Evolutionary conservation across 1,140 invertebrate species (phyloP).

Genomic region (Brachionus manjavacas): DNA sequence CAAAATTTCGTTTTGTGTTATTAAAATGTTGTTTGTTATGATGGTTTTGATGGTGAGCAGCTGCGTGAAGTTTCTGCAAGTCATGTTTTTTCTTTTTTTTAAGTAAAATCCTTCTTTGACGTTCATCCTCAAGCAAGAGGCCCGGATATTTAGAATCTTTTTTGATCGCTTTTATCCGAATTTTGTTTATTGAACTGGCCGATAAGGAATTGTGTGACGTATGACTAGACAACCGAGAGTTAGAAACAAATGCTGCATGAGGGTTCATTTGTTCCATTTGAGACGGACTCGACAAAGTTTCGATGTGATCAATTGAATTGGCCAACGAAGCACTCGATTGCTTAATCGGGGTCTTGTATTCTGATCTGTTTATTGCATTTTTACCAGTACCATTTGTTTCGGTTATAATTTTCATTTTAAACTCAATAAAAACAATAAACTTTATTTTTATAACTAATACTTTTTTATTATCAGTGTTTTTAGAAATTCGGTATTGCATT

Average conservation of each 20-base stretch:
- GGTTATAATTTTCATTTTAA: neutral
- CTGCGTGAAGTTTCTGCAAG: neutral
- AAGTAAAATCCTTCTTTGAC: neutral
- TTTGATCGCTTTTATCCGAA: neutral
- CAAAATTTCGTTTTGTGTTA: neutral
- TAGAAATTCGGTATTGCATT: neutral
- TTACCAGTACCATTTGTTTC: neutral
- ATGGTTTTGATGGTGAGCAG: neutral
- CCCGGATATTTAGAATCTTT: neutral
- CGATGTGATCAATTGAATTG: slow-evolving; percentile 14
- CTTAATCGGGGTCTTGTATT: neutral
- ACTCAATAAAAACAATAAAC: neutral
- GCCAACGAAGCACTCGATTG: neutral
- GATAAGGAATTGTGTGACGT: slow-evolving; percentile 16
- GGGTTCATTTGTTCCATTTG: neutral
- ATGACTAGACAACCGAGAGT: neutral
- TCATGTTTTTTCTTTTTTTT: slow-evolving; percentile 28
- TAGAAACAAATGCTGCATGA: neutral
- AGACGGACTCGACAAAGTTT: neutral
- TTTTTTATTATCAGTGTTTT: neutral
- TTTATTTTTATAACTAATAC: neutral
- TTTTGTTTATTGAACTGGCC: neutral
- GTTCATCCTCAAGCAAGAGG: neutral
- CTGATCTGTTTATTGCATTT: slow-evolving; percentile 4
- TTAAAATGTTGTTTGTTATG: neutral